Percentiles rank a stretch among this genome's conserved stretches.
Conservation (phyloP, 2,888 invertebrate genomes). For the Tenodera sinensis region DNA sequence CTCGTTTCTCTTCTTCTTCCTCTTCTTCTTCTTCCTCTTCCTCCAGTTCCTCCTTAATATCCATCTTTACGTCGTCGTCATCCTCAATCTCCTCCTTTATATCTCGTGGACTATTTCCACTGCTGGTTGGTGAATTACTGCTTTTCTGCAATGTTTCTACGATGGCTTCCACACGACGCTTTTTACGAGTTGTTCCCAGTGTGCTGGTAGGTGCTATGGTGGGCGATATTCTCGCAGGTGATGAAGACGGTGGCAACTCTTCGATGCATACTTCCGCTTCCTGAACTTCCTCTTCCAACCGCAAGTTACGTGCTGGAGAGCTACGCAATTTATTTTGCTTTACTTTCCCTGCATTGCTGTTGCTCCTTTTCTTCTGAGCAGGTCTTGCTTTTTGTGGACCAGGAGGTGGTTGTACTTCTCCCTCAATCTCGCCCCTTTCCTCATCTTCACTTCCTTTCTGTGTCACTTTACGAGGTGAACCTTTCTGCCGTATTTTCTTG, state of each 20-base stretch:
- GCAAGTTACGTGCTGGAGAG: neutral
- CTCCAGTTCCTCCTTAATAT: neutral
- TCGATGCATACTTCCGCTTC: neutral
- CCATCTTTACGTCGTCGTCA: neutral
- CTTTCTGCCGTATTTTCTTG: neutral
- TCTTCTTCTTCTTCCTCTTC: neutral
- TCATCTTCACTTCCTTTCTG: neutral
- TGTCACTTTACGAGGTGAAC: neutral
- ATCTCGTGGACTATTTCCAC: neutral
- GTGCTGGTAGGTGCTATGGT: neutral
- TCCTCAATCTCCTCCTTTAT: conserved; percentile 12
- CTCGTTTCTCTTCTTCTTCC: neutral
- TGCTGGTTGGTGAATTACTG: neutral
- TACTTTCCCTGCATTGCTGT: neutral
- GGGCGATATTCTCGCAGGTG: neutral
- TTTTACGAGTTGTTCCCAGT: conserved; percentile 20
- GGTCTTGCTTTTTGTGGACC: neutral
- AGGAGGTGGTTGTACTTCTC: neutral
- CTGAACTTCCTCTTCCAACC: neutral
- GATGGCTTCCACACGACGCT: conserved; percentile 27
- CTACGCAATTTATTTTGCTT: neutral
- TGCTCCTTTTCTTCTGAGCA: conserved; percentile 1
- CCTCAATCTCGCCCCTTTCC: neutral
- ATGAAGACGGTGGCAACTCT: neutral
- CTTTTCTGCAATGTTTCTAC: conserved; percentile 29